Percentiles rank a stretch among this genome's conserved stretches.
Evolutionary conservation across 2,797 vertebrate genomes (phyloP).

Genomic region (Acomys russatus): DNA sequence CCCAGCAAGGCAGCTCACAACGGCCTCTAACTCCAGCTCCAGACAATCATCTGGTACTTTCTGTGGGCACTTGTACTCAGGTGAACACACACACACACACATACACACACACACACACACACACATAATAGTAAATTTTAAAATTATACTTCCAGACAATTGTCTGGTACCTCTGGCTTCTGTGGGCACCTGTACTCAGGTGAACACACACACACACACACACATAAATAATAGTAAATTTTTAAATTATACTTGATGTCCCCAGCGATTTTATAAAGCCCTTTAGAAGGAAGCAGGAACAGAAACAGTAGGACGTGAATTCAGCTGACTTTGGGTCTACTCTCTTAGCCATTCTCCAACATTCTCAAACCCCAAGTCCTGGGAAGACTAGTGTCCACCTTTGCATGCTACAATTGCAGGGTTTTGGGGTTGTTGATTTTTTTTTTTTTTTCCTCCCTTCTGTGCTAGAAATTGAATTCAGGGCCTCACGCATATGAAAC

Average conservation of each 20-base stretch:
- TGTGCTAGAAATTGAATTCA: not conserved
- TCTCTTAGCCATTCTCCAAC: slow-evolving; percentile 17
- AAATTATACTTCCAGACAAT: not conserved
- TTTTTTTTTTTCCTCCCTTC: not conserved
- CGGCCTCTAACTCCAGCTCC: not conserved
- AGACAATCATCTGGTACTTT: not conserved
- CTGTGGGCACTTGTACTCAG: not conserved
- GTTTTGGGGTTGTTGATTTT: slow-evolving; percentile 5
- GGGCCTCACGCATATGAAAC: not conserved
- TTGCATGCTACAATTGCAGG: not conserved
- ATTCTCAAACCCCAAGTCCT: slow-evolving; percentile 5
- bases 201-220: not conserved
- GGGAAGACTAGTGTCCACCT: not conserved
- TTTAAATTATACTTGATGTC: not conserved
- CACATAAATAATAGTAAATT: not conserved
- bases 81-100: not conserved
- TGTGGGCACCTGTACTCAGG: not conserved
- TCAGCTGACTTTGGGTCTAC: not conserved
- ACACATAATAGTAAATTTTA: not conserved
- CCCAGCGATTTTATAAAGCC: not conserved
- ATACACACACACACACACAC: not conserved
- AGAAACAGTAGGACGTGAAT: not conserved
- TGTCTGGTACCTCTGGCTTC: not conserved
- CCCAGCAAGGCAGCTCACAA: not conserved
- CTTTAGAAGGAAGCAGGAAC: slow-evolving; percentile 16